These are phyloP conservation scores for Echeneis naucrates DNA, from an alignment of 2,797 vertebrate species.

Conservation along the genomic window DNA sequence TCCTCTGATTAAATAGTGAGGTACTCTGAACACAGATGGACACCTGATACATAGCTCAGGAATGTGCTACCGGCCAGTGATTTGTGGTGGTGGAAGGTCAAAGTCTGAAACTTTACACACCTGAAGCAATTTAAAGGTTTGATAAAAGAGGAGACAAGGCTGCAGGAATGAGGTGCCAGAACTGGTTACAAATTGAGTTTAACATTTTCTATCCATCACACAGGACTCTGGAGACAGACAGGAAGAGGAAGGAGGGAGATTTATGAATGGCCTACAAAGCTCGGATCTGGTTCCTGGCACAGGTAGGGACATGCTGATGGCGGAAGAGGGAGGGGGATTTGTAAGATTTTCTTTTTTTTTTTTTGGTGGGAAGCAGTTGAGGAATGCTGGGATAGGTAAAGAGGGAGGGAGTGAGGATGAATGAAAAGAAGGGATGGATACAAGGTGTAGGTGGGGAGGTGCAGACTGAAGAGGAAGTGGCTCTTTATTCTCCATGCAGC, in stretches of 20 bases:
- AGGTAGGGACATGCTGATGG: conserved; percentile 70
- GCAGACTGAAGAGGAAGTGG: conserved; percentile 39
- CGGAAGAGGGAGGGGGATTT: conserved; percentile 38
- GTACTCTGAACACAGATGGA: conserved; percentile 48
- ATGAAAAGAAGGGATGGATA: conserved; percentile 1
- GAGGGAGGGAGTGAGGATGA: conserved; percentile 8
- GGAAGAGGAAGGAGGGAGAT: conserved; percentile 36
- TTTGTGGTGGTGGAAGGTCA: conserved; percentile 42
- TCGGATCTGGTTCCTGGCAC: conserved; percentile 55
- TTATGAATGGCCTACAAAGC: conserved; percentile 61
- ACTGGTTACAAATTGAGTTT: neutral
- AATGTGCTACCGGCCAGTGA: conserved; percentile 69
- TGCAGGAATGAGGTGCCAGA: neutral
- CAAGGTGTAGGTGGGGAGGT: conserved; percentile 5
- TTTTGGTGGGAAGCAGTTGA: conserved; percentile 19
- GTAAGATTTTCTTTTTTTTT: conserved; percentile 23
- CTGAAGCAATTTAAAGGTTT: conserved; percentile 15
- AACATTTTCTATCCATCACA: conserved; percentile 8
- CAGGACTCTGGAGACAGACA: conserved; percentile 15
- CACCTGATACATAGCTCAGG: conserved; percentile 69
- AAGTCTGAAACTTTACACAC: conserved; percentile 45
- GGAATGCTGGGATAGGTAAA: conserved; percentile 48
- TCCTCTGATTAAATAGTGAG: conserved; percentile 69
- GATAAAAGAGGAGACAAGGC: conserved; percentile 9
- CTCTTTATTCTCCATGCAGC: conserved; percentile 48